phyloP scores from a whole-genome alignment of 2,797 vertebrate species.

The Adelosebastes latens region DNA sequence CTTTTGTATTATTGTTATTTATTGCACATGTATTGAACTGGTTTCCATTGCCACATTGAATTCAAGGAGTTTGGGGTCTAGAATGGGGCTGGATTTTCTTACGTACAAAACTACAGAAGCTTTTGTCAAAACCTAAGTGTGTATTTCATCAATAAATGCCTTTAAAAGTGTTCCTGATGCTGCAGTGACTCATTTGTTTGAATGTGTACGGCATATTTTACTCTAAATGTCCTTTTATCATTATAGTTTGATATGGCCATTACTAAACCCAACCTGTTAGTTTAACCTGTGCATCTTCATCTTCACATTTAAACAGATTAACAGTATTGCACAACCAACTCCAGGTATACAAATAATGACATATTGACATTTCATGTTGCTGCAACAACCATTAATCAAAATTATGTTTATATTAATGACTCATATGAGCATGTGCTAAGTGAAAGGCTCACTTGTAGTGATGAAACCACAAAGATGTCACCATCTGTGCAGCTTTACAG shows the following conservation, averaged over 20 bases:
- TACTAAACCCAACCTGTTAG: background rate
- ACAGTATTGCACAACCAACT: background rate
- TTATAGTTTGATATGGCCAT: no score
- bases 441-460: no score
- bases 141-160: slow-evolving; percentile 91
- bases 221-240: accelerated
- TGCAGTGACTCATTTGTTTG: background rate
- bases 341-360: no score
- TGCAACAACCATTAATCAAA: no score
- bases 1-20: slow-evolving; percentile 84
- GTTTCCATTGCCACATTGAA: slow-evolving; percentile 78
- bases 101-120: slow-evolving; percentile 80
- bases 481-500: no score
- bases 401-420: no score
- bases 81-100: slow-evolving; percentile 81
- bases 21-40: slow-evolving; percentile 83
- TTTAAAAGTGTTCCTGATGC: slow-evolving; percentile 71
- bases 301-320: background rate
- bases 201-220: background rate
- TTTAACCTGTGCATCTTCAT: background rate
- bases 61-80: slow-evolving; percentile 69
- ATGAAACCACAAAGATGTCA: no score
- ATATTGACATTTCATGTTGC: no score
- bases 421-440: no score
- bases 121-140: slow-evolving; percentile 86